Base-by-base conservation (phyloP, 1,140 invertebrate species). In the Heliothis subflexa region DNA sequence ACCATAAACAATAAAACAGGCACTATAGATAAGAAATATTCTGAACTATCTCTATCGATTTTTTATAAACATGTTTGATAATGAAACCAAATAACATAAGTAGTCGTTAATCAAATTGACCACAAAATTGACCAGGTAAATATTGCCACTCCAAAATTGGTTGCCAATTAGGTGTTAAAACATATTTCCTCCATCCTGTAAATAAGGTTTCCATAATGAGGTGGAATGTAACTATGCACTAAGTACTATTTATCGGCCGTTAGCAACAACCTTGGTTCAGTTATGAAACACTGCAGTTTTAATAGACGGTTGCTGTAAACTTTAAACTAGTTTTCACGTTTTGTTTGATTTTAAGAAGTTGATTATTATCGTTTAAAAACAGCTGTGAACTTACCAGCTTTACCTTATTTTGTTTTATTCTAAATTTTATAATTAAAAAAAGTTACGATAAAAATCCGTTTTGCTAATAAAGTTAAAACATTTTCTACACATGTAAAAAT, bases 221-320 rank as follows among this genome's bases (percentile, higher is more conserved):
- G 66, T 70, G 14, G 49, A 21, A 28, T n/a, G 25, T 50, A 25
- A 14, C 14, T 12, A 25, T 25, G 45, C 5, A 50, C 47, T 16
- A 13, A 61, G 57, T 14, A 62, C 7, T 16, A 10, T 13, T 28
- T 45, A 40, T 50, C 2, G 21, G 14, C 21, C 10, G 70, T 33
- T 72, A 16, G 70, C 14, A 72, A 72, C 70, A 59, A 72, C 70
- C 70, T 72, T 72, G 70, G 21, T 21, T 57, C 5, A 14, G n/a
- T 57, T 72, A 57, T 21, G 70, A 72, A 72, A 72, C 16, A 57
- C 16, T 45, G 28, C 52, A 7, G 10, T 72, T 72, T 72, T 40
- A 47, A 18, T 66, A 47, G 62, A 13, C 40, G 16, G 70, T 72
- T 57, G 54, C 33, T 72, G 33, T 33, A 55, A 40, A 66, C 33